A percentile compares a stretch with the other conserved stretches of the same genome.
phyloP scores from a whole-genome alignment of 2,797 vertebrate species.

The Pseudochirops cupreus region DNA sequence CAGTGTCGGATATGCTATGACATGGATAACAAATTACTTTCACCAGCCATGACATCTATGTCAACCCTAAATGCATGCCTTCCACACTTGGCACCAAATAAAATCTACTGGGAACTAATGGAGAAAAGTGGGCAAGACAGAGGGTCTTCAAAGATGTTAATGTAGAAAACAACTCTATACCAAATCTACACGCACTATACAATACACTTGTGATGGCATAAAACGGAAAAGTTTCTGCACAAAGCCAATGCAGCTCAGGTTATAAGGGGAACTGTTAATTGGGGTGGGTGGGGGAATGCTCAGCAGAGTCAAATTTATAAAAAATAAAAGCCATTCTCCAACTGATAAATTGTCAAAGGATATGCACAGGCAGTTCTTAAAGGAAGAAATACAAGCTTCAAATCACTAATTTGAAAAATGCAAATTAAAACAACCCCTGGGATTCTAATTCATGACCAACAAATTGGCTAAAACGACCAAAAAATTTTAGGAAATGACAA shows the following conservation, averaged over 20 bases:
- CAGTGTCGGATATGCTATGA: no score
- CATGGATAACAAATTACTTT: background rate
- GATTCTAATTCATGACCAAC: background rate
- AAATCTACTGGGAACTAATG: background rate
- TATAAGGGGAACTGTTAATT: slow-evolving; percentile 66
- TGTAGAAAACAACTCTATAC: background rate
- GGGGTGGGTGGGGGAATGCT: slow-evolving; percentile 40
- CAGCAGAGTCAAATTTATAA: background rate
- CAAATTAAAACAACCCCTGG: background rate
- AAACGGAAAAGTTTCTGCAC: background rate
- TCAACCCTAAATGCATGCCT: no score
- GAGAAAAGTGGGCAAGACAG: slow-evolving; percentile 14
- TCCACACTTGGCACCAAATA: no score
- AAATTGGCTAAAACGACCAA: background rate
- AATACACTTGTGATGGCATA: background rate
- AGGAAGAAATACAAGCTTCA: background rate
- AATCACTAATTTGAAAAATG: background rate
- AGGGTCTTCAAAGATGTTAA: slow-evolving; percentile 10
- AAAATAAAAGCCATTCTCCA: background rate
- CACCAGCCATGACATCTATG: no score
- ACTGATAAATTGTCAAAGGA: background rate
- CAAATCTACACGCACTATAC: background rate
- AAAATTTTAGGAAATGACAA: background rate
- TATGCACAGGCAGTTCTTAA: background rate
- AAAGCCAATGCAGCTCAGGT: slow-evolving; percentile 25